A percentile compares a stretch with the other conserved stretches of the same genome.
phyloP scores from a whole-genome alignment of 2,888 invertebrate genomes.

The Heliothis peltigera region DNA sequence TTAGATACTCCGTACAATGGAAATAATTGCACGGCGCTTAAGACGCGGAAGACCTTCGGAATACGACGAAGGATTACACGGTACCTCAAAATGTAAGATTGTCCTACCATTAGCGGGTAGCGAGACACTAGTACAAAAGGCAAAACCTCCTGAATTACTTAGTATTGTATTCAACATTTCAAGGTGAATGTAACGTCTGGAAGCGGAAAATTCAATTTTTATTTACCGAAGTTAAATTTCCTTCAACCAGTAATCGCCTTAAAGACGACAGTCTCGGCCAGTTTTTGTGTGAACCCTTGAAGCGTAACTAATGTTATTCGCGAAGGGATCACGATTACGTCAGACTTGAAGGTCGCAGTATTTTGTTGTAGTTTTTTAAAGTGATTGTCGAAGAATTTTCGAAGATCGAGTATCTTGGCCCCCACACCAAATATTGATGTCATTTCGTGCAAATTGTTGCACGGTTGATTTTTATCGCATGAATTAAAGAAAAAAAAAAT shows the following conservation, averaged over 20 bases:
- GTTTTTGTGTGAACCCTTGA: conserved; percentile 44
- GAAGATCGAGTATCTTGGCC: conserved; percentile 28
- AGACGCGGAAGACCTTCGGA: conserved; percentile 70
- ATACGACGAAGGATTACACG: conserved; percentile 64
- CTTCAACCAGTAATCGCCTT: too few species aligned
- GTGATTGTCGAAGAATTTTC: conserved; percentile 41
- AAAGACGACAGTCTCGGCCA: conserved; percentile 26
- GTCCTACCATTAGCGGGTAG: conserved; percentile 56
- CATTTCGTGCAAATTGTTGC: conserved; percentile 35
- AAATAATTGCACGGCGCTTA: conserved; percentile 70
- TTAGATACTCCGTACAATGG: conserved; percentile 75
- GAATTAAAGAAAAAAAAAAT: too few species aligned
- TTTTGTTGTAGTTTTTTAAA: conserved; percentile 42
- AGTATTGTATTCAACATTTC: conserved; percentile 23
- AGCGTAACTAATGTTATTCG: conserved; percentile 67
- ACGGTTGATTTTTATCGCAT: not conserved
- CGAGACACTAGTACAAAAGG: not conserved
- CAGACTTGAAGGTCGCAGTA: conserved; percentile 68
- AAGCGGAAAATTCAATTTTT: too few species aligned
- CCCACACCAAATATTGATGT: conserved; percentile 27
- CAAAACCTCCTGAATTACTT: conserved; percentile 11
- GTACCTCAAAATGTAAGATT: conserved; percentile 62
- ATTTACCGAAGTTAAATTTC: too few species aligned
- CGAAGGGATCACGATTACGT: conserved; percentile 63
- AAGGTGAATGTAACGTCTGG: too few species aligned